These are phyloP conservation scores for Habroteleia sp. DNA, from an alignment of 2,888 invertebrate species.

Conservation along the genomic window DNA sequence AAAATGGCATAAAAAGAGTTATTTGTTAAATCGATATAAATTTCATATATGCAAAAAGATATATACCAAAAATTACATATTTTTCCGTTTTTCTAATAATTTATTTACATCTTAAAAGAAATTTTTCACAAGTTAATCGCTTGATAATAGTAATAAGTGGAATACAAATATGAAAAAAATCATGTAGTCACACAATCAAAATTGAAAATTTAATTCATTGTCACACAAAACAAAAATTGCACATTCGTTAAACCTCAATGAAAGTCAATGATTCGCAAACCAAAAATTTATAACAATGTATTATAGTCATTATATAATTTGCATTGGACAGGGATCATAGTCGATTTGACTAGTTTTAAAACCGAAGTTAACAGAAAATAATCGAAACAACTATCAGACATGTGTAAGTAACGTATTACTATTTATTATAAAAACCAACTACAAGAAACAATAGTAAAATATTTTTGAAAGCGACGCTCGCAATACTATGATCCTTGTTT, in stretches of 20 bases:
- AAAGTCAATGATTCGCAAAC: slow-evolving; percentile 25
- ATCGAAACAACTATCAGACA: background rate
- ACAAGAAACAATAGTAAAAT: too few species aligned
- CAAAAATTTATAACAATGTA: slow-evolving; percentile 18
- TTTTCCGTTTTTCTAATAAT: slow-evolving; percentile 20
- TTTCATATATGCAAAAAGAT: slow-evolving; percentile 16
- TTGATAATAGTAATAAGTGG: slow-evolving; percentile 5
- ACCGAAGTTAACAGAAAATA: background rate
- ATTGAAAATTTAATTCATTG: slow-evolving; percentile 25
- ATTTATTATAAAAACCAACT: too few species aligned
- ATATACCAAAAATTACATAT: slow-evolving; percentile 39
- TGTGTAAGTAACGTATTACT: too few species aligned
- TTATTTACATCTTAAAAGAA: slow-evolving; percentile 52
- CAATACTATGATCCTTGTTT: slow-evolving; percentile 27
- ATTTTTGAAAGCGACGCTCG: background rate
- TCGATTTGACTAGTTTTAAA: slow-evolving; percentile 42
- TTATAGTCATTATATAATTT: slow-evolving; percentile 13
- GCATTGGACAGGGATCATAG: slow-evolving; percentile 39
- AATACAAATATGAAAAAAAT: slow-evolving; percentile 11
- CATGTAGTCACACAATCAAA: slow-evolving; percentile 23
- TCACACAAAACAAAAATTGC: slow-evolving; percentile 57
- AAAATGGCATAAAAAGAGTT: slow-evolving; percentile 25
- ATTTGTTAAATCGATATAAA: slow-evolving; percentile 8
- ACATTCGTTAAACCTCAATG: slow-evolving; percentile 37
- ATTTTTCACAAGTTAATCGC: slow-evolving; percentile 36